phyloP scores from a whole-genome alignment of 2,113 vertebrate species.

The Elgaria multicarinata region DNA sequence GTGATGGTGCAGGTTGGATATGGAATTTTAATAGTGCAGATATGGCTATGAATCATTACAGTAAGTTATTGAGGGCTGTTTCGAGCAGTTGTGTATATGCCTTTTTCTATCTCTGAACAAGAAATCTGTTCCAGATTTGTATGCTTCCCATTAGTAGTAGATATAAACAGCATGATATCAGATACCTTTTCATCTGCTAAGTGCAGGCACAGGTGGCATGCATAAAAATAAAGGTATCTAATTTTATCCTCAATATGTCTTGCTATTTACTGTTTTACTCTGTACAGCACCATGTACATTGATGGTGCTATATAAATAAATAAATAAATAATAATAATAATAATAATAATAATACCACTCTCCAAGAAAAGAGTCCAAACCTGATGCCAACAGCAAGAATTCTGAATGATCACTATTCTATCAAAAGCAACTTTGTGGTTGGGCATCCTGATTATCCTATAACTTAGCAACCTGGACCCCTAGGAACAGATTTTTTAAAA shows the following conservation, averaged over 20 bases:
- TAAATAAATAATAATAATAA: too few species aligned
- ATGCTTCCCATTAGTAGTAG: background rate
- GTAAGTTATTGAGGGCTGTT: background rate
- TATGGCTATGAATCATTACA: background rate
- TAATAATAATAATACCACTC: background rate
- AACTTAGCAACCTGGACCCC: slow-evolving; percentile 41
- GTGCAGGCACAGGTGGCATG: fast-evolving
- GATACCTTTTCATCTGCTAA: background rate
- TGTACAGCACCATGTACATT: too few species aligned
- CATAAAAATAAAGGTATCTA: slow-evolving; percentile 2
- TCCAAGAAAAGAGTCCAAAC: background rate
- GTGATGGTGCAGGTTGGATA: background rate
- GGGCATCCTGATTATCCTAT: slow-evolving; percentile 46
- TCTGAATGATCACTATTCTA: slow-evolving; percentile 1
- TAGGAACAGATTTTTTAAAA: background rate
- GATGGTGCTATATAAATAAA: too few species aligned
- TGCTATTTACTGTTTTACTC: too few species aligned
- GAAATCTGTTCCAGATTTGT: background rate
- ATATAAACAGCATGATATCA: background rate
- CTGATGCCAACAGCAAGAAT: background rate
- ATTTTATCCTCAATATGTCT: too few species aligned
- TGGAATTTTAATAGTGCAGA: background rate
- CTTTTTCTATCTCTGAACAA: background rate
- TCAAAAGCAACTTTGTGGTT: slow-evolving; percentile 1
- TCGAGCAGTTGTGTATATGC: fast-evolving